Base-by-base conservation (phyloP, 2,113 vertebrate species). In the Epinephelus moara region DNA sequence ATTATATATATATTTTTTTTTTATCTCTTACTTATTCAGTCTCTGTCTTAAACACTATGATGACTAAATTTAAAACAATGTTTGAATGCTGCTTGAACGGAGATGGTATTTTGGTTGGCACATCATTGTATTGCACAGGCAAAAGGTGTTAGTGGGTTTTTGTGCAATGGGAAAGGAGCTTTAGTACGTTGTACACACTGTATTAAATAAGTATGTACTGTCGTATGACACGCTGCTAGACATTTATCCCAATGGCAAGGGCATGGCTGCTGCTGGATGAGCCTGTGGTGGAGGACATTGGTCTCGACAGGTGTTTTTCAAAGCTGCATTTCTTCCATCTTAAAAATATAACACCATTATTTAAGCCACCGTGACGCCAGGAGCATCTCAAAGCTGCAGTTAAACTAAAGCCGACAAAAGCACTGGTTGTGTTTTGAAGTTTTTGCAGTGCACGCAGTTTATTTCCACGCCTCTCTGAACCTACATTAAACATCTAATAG, bases 401-500 rank as follows among this genome's bases (percentile, higher is more conserved):
- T 42, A 11, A 75, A 69, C n/a, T 10, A 42, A 49, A 74, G 52
- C 53, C 42, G 70, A 76, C 6, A 52, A 30, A 74, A 78, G 45
- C 9, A 27, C 30, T 3, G 52, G 5, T 57, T 37, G 2, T 40
- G 50, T 13, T 25, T 21, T 1, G 6, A 37, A 19, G 49, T 73
- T 80, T 80, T 37, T 15, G 2, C 13, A 1, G 18, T 3, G 3
- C 55, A 37, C 4, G 6, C 25, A 14, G 4, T n/a, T 37, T 52
- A 18, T 66, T 60, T 56, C n/a, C 23, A 30, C 42, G 50, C 56
- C 88, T 81, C 78, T 62, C 30, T 60, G 50, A 79, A 82, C 59
- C 47, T 77, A 7, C 5, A 37, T 70, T 62, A 60, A 6, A 0
- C 17, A 5, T 19, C 73, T 55, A 55, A 75, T 33, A 55, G 64